These are phyloP conservation scores for Aphis craccivora DNA, from an alignment of 1,140 invertebrate species.

Conservation along the genomic window DNA sequence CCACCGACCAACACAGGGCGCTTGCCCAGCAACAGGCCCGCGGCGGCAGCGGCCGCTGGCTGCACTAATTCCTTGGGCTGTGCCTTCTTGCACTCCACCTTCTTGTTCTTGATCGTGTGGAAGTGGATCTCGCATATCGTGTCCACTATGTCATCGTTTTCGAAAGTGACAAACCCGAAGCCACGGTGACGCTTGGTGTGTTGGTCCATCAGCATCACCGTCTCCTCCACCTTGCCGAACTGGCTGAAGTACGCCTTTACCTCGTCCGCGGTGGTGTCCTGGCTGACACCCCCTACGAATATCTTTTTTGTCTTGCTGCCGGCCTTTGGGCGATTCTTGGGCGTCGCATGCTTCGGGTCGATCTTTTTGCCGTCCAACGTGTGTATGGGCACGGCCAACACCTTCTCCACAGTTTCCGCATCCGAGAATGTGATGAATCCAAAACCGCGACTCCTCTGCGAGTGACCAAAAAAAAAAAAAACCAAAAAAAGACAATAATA, in stretches of 20 bases:
- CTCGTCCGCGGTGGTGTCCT: conserved; percentile 89
- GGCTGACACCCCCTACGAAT: conserved; percentile 89
- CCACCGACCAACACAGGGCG: conserved; percentile 71
- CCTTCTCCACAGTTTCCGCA: conserved; percentile 86
- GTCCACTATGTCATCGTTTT: conserved; percentile 89
- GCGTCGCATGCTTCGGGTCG: conserved; percentile 91
- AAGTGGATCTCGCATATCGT: conserved; percentile 91
- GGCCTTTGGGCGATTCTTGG: conserved; percentile 85
- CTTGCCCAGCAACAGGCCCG: conserved; percentile 75
- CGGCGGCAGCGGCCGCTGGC: conserved; percentile 62
- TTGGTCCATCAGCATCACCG: conserved; percentile 94
- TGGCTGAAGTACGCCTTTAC: conserved; percentile 91
- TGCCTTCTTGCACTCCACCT: conserved; percentile 91
- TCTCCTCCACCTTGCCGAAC: conserved; percentile 90
- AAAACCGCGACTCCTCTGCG: conserved; percentile 90
- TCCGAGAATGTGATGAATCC: conserved; percentile 93
- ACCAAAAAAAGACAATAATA: neutral
- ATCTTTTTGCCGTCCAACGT: conserved; percentile 94
- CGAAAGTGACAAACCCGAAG: conserved; percentile 92
- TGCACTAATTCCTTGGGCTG: conserved; percentile 90
- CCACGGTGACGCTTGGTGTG: conserved; percentile 90
- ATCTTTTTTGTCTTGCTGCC: conserved; percentile 91
- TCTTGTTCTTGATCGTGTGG: conserved; percentile 92
- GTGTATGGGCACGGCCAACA: conserved; percentile 87
- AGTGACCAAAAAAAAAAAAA: conserved; percentile 62